Evolutionary conservation across 2,888 invertebrate species (phyloP), one percentile per base, ranked within the genome.

Genomic region (Drosophila subquinaria): DNA sequence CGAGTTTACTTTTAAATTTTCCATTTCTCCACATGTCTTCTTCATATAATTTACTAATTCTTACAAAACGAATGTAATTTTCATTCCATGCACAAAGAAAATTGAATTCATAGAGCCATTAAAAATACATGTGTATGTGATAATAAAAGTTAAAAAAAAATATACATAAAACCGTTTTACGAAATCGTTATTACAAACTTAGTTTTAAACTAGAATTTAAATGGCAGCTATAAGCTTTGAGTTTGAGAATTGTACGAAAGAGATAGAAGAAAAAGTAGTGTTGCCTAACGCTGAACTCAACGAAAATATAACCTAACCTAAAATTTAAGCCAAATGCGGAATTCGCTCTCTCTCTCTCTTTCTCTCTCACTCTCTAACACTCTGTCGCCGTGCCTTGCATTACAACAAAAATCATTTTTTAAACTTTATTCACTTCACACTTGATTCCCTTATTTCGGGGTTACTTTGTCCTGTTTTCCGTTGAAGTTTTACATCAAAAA

Each of bases 1-100:
- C 38, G 38, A 38, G 38, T 77, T 82, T 76, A 60, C 55, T 57
- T 79, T 78, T 79, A 57, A 69, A 61, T 71, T 36, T 69, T 71
- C 52, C 68, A 57, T 72, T 65, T 71, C 62, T 69, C 52, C 79
- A 68, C 69, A 59, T 47, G 36, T 73, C 66, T 35, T 73, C 63
- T 35, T 77, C 73, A 73, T 77, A 85, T 82, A 88, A 82, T 84
- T 84, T 61, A 77, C 83, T 84, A 85, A 79, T 79, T 82, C 88
- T 82, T 88, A 88, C 73, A 88, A 85, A 83, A 88, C 86, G 74
- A 81, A 82, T 79, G 69, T 74, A 82, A 74, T 71, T 65, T 69
- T 74, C 79, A 62, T 76, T 69, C 67, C 70, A 76, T 72, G 73
- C 84, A 69, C 66, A 78, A 69, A 50, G 72, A 62, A 57, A 40